These are phyloP conservation scores for Crepidodera aurea DNA, from an alignment of 2,888 invertebrate genomes.

Conservation along the genomic window DNA sequence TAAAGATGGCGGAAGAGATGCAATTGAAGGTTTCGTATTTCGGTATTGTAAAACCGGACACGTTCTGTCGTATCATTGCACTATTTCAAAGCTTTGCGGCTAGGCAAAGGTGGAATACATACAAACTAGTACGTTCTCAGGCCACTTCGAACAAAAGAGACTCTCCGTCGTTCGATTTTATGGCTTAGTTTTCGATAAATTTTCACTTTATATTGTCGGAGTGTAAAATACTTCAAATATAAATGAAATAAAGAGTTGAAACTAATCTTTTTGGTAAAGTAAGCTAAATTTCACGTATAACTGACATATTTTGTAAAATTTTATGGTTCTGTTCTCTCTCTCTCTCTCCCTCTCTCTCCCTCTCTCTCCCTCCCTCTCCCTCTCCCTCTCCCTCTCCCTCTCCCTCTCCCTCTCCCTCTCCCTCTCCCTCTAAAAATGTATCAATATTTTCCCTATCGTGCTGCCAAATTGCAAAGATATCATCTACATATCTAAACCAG, in stretches of 20 bases:
- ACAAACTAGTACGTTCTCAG: constrained; percentile 27
- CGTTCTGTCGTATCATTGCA: constrained; percentile 38
- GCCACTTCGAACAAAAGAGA: constrained; percentile 29
- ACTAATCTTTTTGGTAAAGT: too few species aligned
- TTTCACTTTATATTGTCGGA: constrained; percentile 12
- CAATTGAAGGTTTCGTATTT: constrained; percentile 27
- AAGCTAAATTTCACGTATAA: too few species aligned
- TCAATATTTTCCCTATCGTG: too few species aligned
- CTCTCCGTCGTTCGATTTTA: constrained; percentile 30
- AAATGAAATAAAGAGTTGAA: neutral
- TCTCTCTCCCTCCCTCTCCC: too few species aligned
- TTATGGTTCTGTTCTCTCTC: too few species aligned
- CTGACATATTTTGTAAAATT: too few species aligned
- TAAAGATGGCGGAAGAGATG: constrained; percentile 24
- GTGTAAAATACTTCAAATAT: constrained; percentile 9
- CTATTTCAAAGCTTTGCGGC: constrained; percentile 38
- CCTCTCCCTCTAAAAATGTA: too few species aligned
- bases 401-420: too few species aligned
- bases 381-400: too few species aligned
- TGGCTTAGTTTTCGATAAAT: constrained; percentile 19
- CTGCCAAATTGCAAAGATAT: too few species aligned
- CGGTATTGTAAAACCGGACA: constrained; percentile 36
- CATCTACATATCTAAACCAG: too few species aligned
- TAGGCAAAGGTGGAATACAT: constrained; percentile 34
- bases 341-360: too few species aligned